Conservation (phyloP, 2,113 vertebrate genomes). For the Lynx canadensis region DNA sequence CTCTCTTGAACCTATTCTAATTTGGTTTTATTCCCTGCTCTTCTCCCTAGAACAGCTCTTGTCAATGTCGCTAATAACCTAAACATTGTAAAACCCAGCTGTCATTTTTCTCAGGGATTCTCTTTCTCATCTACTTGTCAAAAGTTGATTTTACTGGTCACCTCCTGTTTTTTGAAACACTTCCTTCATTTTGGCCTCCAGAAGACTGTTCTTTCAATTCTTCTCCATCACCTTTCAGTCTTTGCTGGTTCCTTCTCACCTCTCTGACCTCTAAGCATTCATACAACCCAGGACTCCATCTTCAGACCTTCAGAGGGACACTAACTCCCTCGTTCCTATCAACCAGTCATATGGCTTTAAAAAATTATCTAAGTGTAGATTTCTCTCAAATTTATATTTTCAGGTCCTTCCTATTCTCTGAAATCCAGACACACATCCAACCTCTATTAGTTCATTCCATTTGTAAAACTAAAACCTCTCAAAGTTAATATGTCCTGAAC, state of each 20-base stretch:
- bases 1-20: not conserved
- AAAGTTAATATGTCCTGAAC: not conserved
- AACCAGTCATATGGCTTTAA: not conserved
- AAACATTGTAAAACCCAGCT: not conserved
- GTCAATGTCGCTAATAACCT: not conserved
- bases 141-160: not conserved
- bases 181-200: not conserved
- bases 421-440: not conserved
- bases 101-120: not conserved
- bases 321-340: not conserved
- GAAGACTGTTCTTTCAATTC: not conserved
- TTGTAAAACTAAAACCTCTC: not conserved
- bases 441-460: not conserved
- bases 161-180: not conserved
- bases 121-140: not conserved
- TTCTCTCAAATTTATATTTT: not conserved
- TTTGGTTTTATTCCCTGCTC: not conserved
- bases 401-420: not conserved
- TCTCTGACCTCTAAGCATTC: not conserved
- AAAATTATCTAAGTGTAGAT: not conserved
- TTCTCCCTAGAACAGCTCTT: not conserved
- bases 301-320: not conserved
- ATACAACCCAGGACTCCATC: not conserved
- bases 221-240: not conserved
- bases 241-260: not conserved